Evolutionary conservation across 2,113 vertebrate species (phyloP).

Genomic region (Falco punctatus): DNA sequence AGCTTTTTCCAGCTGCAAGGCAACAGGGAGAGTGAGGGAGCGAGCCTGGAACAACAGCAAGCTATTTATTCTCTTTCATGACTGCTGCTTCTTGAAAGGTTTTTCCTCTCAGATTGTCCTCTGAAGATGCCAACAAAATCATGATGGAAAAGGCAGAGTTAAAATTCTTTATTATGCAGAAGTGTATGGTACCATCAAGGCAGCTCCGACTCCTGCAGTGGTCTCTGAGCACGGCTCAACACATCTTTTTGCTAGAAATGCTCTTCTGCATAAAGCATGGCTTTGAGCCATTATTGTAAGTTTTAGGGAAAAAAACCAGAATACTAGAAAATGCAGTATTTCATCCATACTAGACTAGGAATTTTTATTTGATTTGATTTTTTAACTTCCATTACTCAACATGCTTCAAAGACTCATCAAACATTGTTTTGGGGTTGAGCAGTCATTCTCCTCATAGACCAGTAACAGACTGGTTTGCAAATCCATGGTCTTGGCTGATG

Average conservation of each 20-base stretch:
- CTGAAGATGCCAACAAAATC: neutral
- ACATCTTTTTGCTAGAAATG: neutral
- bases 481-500: accelerated
- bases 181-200: neutral
- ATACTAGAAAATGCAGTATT: neutral
- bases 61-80: neutral
- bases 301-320: neutral
- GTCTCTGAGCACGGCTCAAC: neutral
- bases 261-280: accelerated
- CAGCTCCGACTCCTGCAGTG: accelerated
- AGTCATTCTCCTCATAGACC: neutral
- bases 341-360: neutral
- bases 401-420: accelerated
- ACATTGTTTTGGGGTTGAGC: neutral
- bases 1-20: neutral
- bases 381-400: neutral
- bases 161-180: neutral
- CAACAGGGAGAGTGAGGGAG: neutral
- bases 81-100: neutral
- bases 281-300: too few species aligned
- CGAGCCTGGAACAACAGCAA: neutral
- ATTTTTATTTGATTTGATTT: neutral
- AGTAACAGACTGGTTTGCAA: neutral
- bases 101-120: neutral
- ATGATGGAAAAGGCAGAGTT: neutral